Evolutionary conservation across 2,888 invertebrate species (phyloP), one percentile per base, ranked within the genome.

Genomic region (Caradrina kadenii): DNA sequence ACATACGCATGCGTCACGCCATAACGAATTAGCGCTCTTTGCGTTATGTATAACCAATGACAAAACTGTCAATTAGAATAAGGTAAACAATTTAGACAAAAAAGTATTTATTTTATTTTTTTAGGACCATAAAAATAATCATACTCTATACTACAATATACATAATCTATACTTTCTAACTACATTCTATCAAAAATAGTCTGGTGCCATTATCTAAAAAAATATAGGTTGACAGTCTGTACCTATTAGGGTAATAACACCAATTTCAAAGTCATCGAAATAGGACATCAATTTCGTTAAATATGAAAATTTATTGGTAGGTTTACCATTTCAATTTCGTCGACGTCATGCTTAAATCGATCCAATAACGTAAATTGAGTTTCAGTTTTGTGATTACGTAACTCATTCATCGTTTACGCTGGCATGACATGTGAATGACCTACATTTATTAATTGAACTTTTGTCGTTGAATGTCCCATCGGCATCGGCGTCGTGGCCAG

Each of bases 1-100:
- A 93, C 93, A 91, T 92, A 92, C 90, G 89, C 91, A 91, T 92
- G 92, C 90, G 89, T 91, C 88, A 85, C 80, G 82, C 84, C 92
- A 92, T 92, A 88, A 78, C 88, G 92, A 92, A 93, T 60, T 77
- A 85, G 79, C 81, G 86, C 87, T 86, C 89, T 88, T 86, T 85
- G 84, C 87, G 76, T 80, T 77, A 71, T 60, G 89, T 88, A 91
- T 88, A 87, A 74, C 69, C 81, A 77, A n/a, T 66, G 45, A 74
- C 81, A 81, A 49, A 84, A 73, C 26, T 65, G 68, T 75, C 70
- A 11, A 21, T 52, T 45, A 45, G 1, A 11, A 3, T 26, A 26
- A 4, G 26, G 26, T 26, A 26, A 3, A 26, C 26, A 5, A 48
- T 22, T 48, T 22, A 50, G 2, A 11, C 13, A 8, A 19, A 49